Percentiles rank a stretch among this genome's conserved stretches.
Conservation (phyloP, 2,797 vertebrate species). For the Cheirogaleus major region DNA sequence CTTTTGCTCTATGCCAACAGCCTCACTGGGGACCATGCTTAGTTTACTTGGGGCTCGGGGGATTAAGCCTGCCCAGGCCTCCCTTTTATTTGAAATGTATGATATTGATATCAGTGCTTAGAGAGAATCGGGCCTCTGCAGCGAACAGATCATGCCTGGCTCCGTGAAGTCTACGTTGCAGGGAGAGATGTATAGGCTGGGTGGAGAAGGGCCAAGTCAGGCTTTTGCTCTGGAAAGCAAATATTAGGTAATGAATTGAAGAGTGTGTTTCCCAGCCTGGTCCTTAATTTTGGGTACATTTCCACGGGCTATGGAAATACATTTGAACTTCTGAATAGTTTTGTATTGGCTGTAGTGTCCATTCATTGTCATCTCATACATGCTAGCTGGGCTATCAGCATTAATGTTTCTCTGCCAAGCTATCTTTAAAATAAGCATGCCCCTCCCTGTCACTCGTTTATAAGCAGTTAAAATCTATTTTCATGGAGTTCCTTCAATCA, state of each 20-base stretch:
- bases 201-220: conserved; percentile 86
- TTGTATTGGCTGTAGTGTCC: conserved; percentile 66
- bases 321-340: conserved; percentile 70
- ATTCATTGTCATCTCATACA: conserved; percentile 78
- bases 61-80: conserved; percentile 71
- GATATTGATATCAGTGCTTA: conserved; percentile 83
- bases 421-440: conserved; percentile 68
- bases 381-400: conserved; percentile 56
- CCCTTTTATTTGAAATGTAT: conserved; percentile 81
- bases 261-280: conserved; percentile 81
- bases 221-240: conserved; percentile 81
- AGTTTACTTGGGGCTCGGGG: conserved; percentile 69
- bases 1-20: conserved; percentile 70
- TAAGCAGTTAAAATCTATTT: conserved; percentile 88
- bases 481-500: conserved; percentile 86
- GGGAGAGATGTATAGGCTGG: conserved; percentile 82
- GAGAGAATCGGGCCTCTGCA: conserved; percentile 77
- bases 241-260: conserved; percentile 80
- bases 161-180: conserved; percentile 85
- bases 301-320: conserved; percentile 66
- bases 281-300: conserved; percentile 79
- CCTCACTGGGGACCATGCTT: conserved; percentile 51
- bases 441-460: conserved; percentile 76
- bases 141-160: conserved; percentile 82
- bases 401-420: conserved; percentile 62